Base-by-base conservation (phyloP, 2,888 invertebrate genomes). In the Gortyna flavago region DNA sequence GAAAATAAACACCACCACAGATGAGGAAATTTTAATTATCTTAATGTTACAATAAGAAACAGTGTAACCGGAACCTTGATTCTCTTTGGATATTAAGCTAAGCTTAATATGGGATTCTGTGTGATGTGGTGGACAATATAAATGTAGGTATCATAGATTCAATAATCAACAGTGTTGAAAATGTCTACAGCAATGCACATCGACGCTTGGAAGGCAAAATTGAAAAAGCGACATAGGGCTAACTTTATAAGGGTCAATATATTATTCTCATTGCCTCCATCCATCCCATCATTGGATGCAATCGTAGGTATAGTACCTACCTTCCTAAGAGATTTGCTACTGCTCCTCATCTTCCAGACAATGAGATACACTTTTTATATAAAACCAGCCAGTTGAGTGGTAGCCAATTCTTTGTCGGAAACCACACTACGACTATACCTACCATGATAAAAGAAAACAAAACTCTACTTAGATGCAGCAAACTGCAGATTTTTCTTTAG, bases 1-100 rank as follows among this genome's bases (percentile, higher is more conserved):
- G 78, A 85, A 86, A 87, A 85, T 81, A 89, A 90, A 89, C 82
- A 88, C 75, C 82, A 88, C 75, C 82, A 69, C 77, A 77, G 77
- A 74, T 77, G 68, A 85, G 79, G 82, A 88, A 81, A 85, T 85
- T 83, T 75, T 82, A 80, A 85, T 84, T 85, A 84, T 83, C 85
- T 71, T 77, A 71, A 80, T 79, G 76, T 62, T 84, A 74, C 79
- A 77, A 67, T 71, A 76, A 86, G 77, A 88, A 80, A 80, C 80
- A 73, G 38, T 57, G 68, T 25, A 38, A 73, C 48, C 18, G 74
- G 59, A 81, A 72, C 72, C 65, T 83, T 76, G 75, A 69, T 76
- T 66, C 35, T 48, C 54, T 41, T 65, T 73, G 61, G 41, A 38
- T 70, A 29, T 65, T 62, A 57, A 62, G 35, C 57, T 61, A 25